Conservation (phyloP, 2,113 vertebrate species). For the Proteles cristata region DNA sequence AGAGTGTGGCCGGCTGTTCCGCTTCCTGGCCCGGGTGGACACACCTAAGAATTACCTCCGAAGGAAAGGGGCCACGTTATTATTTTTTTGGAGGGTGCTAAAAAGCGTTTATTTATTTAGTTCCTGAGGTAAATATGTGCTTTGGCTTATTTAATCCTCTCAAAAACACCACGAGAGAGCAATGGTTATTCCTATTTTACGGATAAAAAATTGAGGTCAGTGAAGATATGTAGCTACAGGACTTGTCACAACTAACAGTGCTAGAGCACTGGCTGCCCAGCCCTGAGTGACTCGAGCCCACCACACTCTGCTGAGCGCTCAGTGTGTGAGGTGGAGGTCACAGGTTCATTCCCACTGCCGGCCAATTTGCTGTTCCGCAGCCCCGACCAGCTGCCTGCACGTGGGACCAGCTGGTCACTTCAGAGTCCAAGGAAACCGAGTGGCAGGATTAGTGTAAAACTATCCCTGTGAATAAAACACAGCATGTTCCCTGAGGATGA, state of each 20-base stretch:
- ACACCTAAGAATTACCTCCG: neutral
- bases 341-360: neutral
- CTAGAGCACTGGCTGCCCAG: neutral
- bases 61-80: neutral
- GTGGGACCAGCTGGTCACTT: constrained; percentile 23
- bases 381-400: constrained; percentile 44
- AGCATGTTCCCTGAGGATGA: neutral
- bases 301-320: neutral
- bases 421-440: constrained; percentile 34
- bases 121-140: neutral
- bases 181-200: constrained; percentile 8
- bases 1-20: neutral
- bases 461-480: constrained; percentile 47
- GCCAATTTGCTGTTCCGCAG: neutral
- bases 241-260: neutral
- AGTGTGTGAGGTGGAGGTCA: neutral
- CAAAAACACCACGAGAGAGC: neutral
- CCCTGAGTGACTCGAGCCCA: neutral
- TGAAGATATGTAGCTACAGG: neutral
- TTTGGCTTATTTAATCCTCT: neutral
- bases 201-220: neutral
- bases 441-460: constrained; percentile 53
- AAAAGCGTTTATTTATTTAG: neutral
- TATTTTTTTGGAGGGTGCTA: neutral
- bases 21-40: neutral